These are phyloP conservation scores for Megamerina dolium DNA, from an alignment of 2,888 invertebrate species.

Conservation along the genomic window DNA sequence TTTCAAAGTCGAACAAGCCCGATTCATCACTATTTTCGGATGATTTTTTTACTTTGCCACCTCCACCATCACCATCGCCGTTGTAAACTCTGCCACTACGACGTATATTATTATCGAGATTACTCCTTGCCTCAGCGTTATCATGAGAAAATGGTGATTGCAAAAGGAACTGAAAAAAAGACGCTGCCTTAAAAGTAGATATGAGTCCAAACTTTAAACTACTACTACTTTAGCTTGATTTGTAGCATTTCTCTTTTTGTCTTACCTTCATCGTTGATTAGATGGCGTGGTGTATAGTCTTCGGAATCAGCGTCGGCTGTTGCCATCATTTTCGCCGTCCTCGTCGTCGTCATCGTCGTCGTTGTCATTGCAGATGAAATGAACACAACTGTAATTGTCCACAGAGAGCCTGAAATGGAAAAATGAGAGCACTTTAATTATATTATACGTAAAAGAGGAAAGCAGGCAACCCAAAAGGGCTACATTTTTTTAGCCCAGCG, in stretches of 20 bases:
- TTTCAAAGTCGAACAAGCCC: slow-evolving; percentile 9
- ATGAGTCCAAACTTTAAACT: slow-evolving; percentile 35
- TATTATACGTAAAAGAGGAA: no score
- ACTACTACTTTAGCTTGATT: neutral
- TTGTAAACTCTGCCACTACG: slow-evolving; percentile 22
- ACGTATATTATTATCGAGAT: slow-evolving; percentile 5
- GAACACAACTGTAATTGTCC: slow-evolving; percentile 6
- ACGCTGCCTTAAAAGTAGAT: slow-evolving; percentile 49
- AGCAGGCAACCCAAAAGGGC: no score
- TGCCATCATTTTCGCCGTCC: slow-evolving; percentile 1
- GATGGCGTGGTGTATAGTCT: slow-evolving; percentile 33
- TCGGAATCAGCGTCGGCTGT: slow-evolving; percentile 16
- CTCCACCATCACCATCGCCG: slow-evolving; percentile 8
- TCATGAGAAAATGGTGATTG: slow-evolving; percentile 29
- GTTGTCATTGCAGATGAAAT: no score
- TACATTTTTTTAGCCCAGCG: no score
- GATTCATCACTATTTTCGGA: slow-evolving; percentile 17
- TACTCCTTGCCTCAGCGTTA: slow-evolving; percentile 15
- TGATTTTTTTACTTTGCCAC: slow-evolving; percentile 12
- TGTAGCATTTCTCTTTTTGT: slow-evolving; percentile 11
- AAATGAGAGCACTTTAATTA: neutral
- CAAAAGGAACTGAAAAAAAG: slow-evolving; percentile 47
- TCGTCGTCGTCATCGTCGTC: no score
- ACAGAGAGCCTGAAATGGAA: slow-evolving; percentile 10
- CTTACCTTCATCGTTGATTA: slow-evolving; percentile 41